Evolutionary conservation across 2,888 invertebrate genomes (phyloP), one percentile per base, ranked within the genome.

Genomic region (Spodoptera exigua): DNA sequence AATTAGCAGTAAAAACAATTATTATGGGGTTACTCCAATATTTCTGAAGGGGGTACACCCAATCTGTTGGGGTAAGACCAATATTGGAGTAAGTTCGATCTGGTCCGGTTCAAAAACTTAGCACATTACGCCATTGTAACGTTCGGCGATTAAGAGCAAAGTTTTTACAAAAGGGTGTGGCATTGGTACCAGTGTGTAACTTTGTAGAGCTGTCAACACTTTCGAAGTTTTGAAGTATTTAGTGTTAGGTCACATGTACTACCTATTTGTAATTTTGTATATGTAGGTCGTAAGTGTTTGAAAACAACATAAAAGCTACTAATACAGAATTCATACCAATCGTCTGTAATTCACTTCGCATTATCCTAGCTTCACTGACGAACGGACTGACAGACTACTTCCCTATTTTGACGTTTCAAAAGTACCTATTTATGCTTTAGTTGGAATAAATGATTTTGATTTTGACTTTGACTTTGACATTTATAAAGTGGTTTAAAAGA

Each of bases 141-240:
- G 88, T 90, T 81, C 85, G 85, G 82, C 91, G 89, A 91, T 92
- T 92, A 92, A 89, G 88, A 82, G 82, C 74, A 91, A 92, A 92
- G 86, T 92, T 92, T 92, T 92, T 92, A 86, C 85, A 82, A 88
- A 90, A 86, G 90, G 83, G 89, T 85, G 87, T 86, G 83, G 78
- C 78, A 55, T 65, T 63, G 78, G 75, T 75, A 70, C 73, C 61
- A 64, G 63, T 60, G 40, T 21, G 66, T 75, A 76, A 53, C 39
- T 72, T 35, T 73, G 79, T 67, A 76, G 88, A 91, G 93, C 21
- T 84, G 90, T 37, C 83, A 17, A 14, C 0, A 48, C n/a, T 39
- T 11, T n/a, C 5, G 9, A 27, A 9, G 9, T 27, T 3, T 0
- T 7, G 27, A 39, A 2, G 10, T 14, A 27, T 48, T 48, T 51